These are phyloP conservation scores for Stenoptilia bipunctidactyla DNA, from an alignment of 2,888 invertebrate genomes.

Conservation along the genomic window DNA sequence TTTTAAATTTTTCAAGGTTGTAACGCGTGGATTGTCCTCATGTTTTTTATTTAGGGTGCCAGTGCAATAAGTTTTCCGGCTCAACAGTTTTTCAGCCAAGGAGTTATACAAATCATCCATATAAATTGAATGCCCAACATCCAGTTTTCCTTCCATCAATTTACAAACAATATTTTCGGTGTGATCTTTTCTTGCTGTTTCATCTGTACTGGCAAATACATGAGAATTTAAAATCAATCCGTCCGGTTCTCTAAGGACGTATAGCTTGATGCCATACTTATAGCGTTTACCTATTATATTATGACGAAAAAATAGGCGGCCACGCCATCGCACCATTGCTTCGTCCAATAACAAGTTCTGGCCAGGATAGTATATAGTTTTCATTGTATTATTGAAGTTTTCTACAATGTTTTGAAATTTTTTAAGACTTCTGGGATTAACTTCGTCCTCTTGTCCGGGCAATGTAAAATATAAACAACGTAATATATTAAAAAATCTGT, in stretches of 20 bases:
- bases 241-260: slow-evolving; percentile 25
- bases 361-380: slow-evolving; percentile 18
- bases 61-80: not conserved
- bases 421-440: too few species aligned
- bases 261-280: slow-evolving; percentile 26
- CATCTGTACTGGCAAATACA: slow-evolving; percentile 16
- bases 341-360: slow-evolving; percentile 21
- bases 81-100: not conserved
- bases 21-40: too few species aligned
- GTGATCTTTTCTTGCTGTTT: slow-evolving; percentile 15
- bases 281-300: slow-evolving; percentile 24
- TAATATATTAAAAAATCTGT: slow-evolving; percentile 13
- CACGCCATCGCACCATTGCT: slow-evolving; percentile 23
- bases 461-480: slow-evolving; percentile 12
- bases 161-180: slow-evolving; percentile 20
- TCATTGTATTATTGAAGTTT: slow-evolving; percentile 11
- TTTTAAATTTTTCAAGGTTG: too few species aligned
- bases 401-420: too few species aligned
- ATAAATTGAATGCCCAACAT: slow-evolving; percentile 21
- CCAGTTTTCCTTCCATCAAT: slow-evolving; percentile 18
- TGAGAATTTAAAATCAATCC: slow-evolving; percentile 21
- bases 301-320: slow-evolving; percentile 21
- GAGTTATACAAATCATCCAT: slow-evolving; percentile 24
- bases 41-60: too few species aligned
- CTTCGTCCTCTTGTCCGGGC: too few species aligned